Evolutionary conservation across 92 coral and sea anemone genomes (phyloP), one percentile per base, ranked within the genome.

Genomic region (Muricea muricata): DNA sequence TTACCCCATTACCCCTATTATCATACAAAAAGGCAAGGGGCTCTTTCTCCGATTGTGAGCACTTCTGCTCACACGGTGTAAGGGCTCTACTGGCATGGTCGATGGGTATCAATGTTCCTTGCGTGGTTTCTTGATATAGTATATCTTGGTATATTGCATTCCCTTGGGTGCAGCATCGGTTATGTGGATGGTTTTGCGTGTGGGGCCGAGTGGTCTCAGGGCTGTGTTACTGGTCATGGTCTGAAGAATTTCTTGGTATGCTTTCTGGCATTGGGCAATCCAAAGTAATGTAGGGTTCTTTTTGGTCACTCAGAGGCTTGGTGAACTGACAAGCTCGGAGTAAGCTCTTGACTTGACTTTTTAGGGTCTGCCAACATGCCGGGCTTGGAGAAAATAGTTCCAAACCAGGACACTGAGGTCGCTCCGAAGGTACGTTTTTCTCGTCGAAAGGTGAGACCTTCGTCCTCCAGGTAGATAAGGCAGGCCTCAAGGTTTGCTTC

Each of bases 401-500:
- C 78, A 66, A 66, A 81, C 78, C 78, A 81, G 63, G 67, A 81
- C 14, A 81, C 78, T 45, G 78, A 65, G 8, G 86, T 66, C 21
- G 78, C 78, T 13, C 67, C 78, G 46, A 68, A 68, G 35, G 39
- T 81, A 48, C 78, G 48, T 10, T 81, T 81, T 24, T 81, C 46
- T 18, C 14, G n/a, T 3, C 20, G 25, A 10, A 46, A 42, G 34
- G 52, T 40, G 45, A 14, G 58, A 9, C 73, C 81, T 71, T 72
- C 56, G 41, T 70, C 70, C 8, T 21, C 73, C 35, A 30, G 87
- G 56, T 5, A 46, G 6, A 17, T 10, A n/a, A 82, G 30, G 79
- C 86, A 68, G 26, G 65, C 48, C 13, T 79, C 24, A 14, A 79
- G 75, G 74, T 79, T 79, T 6, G 65, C 32, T 33, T 79, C 37